These are phyloP conservation scores for Brachyrhaphis roseni DNA, from an alignment of 2,797 vertebrate genomes.

Conservation along the genomic window DNA sequence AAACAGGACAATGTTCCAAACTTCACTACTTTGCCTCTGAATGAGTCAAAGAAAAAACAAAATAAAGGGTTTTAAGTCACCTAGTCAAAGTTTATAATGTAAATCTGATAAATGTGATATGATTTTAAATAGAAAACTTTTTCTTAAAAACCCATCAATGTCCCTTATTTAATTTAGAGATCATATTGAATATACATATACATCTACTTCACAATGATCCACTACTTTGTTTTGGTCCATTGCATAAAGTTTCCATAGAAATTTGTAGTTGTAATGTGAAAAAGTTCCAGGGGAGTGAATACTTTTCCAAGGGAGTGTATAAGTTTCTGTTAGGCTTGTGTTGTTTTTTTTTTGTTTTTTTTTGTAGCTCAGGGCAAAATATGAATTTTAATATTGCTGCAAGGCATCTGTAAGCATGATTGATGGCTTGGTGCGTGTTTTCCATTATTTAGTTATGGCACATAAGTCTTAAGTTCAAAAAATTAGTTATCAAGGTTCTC, in stretches of 20 bases:
- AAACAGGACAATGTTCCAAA: constrained; percentile 19
- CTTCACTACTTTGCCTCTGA: not conserved
- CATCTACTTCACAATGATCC: not conserved
- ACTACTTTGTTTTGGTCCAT: not conserved
- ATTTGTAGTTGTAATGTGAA: not conserved
- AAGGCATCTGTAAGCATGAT: constrained; percentile 38
- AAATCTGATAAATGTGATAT: not conserved
- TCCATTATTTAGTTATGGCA: constrained; percentile 21
- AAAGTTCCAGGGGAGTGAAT: not conserved
- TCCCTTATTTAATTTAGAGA: not conserved
- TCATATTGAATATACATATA: not conserved
- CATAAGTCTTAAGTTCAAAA: constrained; percentile 25
- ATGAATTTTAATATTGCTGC: constrained; percentile 24
- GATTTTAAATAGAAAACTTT: not conserved
- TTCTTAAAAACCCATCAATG: not conserved
- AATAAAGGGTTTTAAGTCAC: not conserved
- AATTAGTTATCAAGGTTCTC: constrained; percentile 30
- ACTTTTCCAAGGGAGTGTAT: constrained; percentile 18
- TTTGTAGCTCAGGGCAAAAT: constrained; percentile 25
- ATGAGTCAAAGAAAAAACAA: not conserved
- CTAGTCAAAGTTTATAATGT: not conserved
- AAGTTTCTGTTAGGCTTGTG: constrained; percentile 31
- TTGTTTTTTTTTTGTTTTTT: constrained; percentile 22
- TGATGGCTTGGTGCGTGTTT: constrained; percentile 40
- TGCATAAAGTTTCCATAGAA: not conserved